Evolutionary conservation across 2,888 invertebrate species (phyloP), one percentile per base, ranked within the genome.

Genomic region (Drosophila picticornis): DNA sequence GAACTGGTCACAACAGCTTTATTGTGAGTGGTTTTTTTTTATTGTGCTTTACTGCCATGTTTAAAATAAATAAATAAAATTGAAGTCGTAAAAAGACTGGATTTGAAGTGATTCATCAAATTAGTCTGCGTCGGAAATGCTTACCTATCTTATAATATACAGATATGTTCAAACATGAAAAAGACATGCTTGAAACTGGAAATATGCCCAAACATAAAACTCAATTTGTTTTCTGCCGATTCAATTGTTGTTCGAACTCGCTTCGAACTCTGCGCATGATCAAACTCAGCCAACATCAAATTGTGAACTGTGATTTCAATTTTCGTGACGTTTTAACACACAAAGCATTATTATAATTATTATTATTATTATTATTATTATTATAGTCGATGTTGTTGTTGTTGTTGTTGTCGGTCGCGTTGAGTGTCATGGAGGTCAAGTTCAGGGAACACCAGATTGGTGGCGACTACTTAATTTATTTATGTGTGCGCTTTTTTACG

Each of bases 381-480:
- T 46, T 60, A 27, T 32, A 53, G 34, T 50, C 60, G 31, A 27
- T 51, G 22, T 38, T 60, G n/a, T 13, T 52, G 48, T 62, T 52
- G 32, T 57, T 50, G 43, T n/a, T 34, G 56, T 46, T 56, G 58
- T 68, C 31, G 52, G 48, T 74, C 58, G 29, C 46, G 52, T 57
- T 76, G 59, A 62, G 63, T 72, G 67, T 53, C 75, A 55, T 73
- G 75, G 71, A 84, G 90, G 90, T 88, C 90, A 88, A 89, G 88
- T 88, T 89, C 88, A 89, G 88, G 88, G 81, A 85, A 84, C 71
- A 83, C 82, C 77, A 48, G 43, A 32, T 65, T 61, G 58, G 48
- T 66, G 60, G n/a, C 68, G 19, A 34, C n/a, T 62, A 58, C 62
- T 29, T 57, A 19, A 38, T 62, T 13, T 31, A 16, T 50, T 27